Percentiles rank a stretch among this genome's conserved stretches.
Evolutionary conservation across 2,888 invertebrate species (phyloP).

Genomic region (Phyllotreta cruciferae): DNA sequence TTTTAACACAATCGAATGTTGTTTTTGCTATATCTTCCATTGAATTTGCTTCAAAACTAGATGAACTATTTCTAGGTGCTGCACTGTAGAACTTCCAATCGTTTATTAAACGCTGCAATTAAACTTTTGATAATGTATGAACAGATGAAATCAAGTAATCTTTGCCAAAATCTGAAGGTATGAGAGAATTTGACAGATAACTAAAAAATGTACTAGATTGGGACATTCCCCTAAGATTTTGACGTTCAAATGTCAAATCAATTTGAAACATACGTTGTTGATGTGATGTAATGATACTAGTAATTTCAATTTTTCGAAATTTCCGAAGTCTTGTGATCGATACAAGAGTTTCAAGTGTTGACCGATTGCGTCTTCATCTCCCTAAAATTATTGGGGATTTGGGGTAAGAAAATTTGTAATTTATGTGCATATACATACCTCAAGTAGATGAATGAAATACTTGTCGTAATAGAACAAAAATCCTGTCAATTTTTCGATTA

Average conservation of each 20-base stretch:
- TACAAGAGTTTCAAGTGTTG: slow-evolving; percentile 38
- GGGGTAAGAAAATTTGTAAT: neutral
- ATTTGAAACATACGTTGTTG: slow-evolving; percentile 38
- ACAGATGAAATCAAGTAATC: slow-evolving; percentile 39
- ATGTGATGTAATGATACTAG: slow-evolving; percentile 40
- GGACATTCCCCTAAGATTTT: too few species aligned
- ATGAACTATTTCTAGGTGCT: slow-evolving; percentile 29
- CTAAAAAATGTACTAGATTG: too few species aligned
- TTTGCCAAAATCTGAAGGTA: neutral
- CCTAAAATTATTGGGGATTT: slow-evolving; percentile 36
- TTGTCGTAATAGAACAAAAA: slow-evolving; percentile 62
- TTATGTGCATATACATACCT: slow-evolving; percentile 54
- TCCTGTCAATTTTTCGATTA: slow-evolving; percentile 61
- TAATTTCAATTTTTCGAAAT: slow-evolving; percentile 36
- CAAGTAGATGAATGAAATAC: slow-evolving; percentile 64
- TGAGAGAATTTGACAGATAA: too few species aligned
- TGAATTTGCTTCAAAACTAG: neutral
- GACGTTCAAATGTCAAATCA: neutral
- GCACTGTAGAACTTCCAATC: slow-evolving; percentile 43
- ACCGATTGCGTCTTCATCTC: slow-evolving; percentile 43
- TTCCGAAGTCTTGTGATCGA: slow-evolving; percentile 7
- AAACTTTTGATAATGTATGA: neutral
- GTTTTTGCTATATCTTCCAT: neutral
- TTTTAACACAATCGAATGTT: slow-evolving; percentile 33
- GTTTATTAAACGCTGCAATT: slow-evolving; percentile 41